Base-by-base conservation (phyloP, 2,113 vertebrate species). In the Channa maculata region DNA sequence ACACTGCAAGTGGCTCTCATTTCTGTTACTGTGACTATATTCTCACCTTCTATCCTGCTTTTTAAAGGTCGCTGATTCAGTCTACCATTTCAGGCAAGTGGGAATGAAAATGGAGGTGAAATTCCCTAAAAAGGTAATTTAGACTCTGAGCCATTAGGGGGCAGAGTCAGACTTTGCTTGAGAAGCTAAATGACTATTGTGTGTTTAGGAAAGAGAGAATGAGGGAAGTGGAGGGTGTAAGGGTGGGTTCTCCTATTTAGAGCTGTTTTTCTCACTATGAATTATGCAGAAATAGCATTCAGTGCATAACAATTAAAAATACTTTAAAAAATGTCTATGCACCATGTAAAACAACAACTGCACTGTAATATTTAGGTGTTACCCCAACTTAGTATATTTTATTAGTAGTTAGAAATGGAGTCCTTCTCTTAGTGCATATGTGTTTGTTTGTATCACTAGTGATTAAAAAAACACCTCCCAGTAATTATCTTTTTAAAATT, bases 161-260 rank as follows among this genome's bases (percentile, higher is more conserved):
- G 91, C 88, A 89, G 84, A 78, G 34, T 85, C 34, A 61, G 77
- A 87, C 86, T 79, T 65, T 57, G 68, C 45, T 80, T 79, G 8
- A 9, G 4, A 44, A 7, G 52, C 14, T 37, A 4, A 38, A 60
- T 2, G 15, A 58, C 5, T n/a, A 4, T 13, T 63, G 10, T 48
- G 33, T 36, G 24, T 5, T 79, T 45, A 3, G 24, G n/a, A 57
- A 24, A 24, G 33, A 2, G 6, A 10, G 51, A 41, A 7, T 1
- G 5, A 36, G 41, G 6, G 33, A 4, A 15, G 12, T 45, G 5
- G 41, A 38, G 5, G 41, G 5, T 9, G 13, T 10, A 55, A 59
- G 14, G 62, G 3, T 48, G 9, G 53, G n/a, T 54, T 51, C 39
- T 77, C 59, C 61, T 51, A 36, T 55, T 74, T 52, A 39, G 64